Evolutionary conservation across 1,140 invertebrate genomes (phyloP).

Genomic region (Drosophila punjabiensis): DNA sequence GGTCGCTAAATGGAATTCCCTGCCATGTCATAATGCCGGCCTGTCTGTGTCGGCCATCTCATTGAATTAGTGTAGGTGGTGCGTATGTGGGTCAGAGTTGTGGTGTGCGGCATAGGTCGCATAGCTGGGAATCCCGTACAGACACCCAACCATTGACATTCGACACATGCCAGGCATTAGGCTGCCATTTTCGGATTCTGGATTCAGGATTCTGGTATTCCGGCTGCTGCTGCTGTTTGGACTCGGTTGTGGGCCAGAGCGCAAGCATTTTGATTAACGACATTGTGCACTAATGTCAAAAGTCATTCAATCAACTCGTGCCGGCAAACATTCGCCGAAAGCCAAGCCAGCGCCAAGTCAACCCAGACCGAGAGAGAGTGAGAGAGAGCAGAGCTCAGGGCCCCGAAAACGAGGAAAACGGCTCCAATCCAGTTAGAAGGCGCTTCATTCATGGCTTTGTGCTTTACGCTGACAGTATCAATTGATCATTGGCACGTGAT

Average conservation of each 20-base stretch:
- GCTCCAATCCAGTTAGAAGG: slow-evolving; percentile 35
- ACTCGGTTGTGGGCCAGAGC: slow-evolving; percentile 29
- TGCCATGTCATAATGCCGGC: slow-evolving; percentile 36
- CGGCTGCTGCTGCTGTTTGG: slow-evolving; percentile 5
- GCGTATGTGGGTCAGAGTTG: slow-evolving; percentile 5
- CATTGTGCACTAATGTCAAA: slow-evolving; percentile 79
- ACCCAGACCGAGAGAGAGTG: neutral
- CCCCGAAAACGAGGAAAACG: neutral
- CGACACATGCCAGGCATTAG: slow-evolving; percentile 51
- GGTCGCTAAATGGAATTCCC: slow-evolving; percentile 55
- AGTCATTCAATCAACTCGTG: slow-evolving; percentile 76
- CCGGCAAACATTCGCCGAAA: slow-evolving; percentile 23
- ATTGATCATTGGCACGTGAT: slow-evolving; percentile 83
- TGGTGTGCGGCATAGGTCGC: slow-evolving; percentile 23
- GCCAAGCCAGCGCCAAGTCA: slow-evolving; percentile 16
- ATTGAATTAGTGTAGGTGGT: slow-evolving; percentile 44
- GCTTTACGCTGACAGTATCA: slow-evolving; percentile 71
- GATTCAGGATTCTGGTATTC: slow-evolving; percentile 16
- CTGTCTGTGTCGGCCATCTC: slow-evolving; percentile 43
- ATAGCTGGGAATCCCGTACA: slow-evolving; percentile 12
- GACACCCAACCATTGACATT: slow-evolving; percentile 38
- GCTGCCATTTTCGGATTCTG: slow-evolving; percentile 34
- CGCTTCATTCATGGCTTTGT: slow-evolving; percentile 75
- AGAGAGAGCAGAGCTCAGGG: neutral
- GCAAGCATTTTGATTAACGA: slow-evolving; percentile 78